Conservation (phyloP, 2,888 invertebrate genomes). For the Plebejus melissa region DNA sequence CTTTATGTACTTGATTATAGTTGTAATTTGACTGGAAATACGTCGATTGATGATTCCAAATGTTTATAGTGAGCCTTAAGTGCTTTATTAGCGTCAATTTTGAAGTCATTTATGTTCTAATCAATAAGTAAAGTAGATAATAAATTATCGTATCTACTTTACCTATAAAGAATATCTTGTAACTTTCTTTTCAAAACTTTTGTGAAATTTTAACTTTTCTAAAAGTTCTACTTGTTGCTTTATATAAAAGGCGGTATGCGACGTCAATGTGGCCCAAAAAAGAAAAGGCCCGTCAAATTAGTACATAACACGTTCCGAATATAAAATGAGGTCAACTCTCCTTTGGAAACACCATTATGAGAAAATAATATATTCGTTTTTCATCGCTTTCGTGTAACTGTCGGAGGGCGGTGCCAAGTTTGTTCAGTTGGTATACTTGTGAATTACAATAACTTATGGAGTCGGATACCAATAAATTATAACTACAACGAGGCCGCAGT, state of each 20-base stretch:
- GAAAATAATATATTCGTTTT: conserved; percentile 76
- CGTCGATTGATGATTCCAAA: conserved; percentile 14
- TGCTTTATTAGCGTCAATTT: conserved; percentile 10
- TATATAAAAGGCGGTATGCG: conserved; percentile 45
- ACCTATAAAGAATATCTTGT: background rate
- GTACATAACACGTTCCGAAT: conserved; percentile 74
- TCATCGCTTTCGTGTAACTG: conserved; percentile 61
- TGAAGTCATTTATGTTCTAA: background rate
- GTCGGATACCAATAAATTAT: conserved; percentile 33
- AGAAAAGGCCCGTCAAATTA: conserved; percentile 74
- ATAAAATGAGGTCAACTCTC: conserved; percentile 75
- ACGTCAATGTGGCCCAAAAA: conserved; percentile 66
- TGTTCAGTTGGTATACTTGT: conserved; percentile 69
- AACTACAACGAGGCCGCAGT: conserved; percentile 28
- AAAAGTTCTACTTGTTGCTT: background rate
- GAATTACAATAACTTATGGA: conserved; percentile 36
- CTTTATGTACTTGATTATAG: conserved; percentile 15
- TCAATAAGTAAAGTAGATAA: no score
- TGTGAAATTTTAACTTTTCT: background rate
- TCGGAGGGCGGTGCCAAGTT: conserved; percentile 69
- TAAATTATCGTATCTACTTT: background rate
- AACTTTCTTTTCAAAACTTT: background rate
- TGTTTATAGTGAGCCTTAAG: background rate
- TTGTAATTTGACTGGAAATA: conserved; percentile 3
- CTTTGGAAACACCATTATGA: conserved; percentile 69